phyloP scores from a whole-genome alignment of 2,888 invertebrate species.

The Amphipyra berbera region DNA sequence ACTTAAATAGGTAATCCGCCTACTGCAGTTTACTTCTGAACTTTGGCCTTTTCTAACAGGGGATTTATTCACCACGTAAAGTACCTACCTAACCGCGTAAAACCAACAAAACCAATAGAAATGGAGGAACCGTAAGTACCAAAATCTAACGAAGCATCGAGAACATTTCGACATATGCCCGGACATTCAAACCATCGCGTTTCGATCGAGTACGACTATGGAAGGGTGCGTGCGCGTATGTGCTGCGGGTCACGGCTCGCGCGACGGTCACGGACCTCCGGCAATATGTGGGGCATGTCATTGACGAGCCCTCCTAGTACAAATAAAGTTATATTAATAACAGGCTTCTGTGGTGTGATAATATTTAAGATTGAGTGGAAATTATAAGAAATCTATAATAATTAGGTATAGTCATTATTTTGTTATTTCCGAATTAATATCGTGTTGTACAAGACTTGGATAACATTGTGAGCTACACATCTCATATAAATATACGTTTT shows the following conservation, averaged over 20 bases:
- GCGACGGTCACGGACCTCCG: conserved; percentile 6
- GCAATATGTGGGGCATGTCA: not conserved
- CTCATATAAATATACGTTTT: too few relatives aligned
- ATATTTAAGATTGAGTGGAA: not conserved
- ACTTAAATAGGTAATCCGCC: too few relatives aligned
- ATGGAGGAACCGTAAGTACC: not conserved
- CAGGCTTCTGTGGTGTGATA: not conserved
- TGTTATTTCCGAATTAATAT: too few relatives aligned
- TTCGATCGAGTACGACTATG: not conserved
- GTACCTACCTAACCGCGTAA: too few relatives aligned
- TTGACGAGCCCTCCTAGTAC: conserved; percentile 1
- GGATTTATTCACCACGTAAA: too few relatives aligned
- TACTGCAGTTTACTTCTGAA: too few relatives aligned
- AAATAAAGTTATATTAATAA: not conserved
- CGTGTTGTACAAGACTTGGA: too few relatives aligned
- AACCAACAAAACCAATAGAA: too few relatives aligned
- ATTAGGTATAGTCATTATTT: too few relatives aligned
- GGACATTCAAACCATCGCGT: not conserved
- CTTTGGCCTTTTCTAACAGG: too few relatives aligned
- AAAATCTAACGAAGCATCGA: not conserved
- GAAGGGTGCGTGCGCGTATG: conserved; percentile 1
- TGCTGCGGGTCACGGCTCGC: conserved; percentile 2
- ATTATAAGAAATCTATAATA: not conserved
- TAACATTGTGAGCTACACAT: too few relatives aligned
- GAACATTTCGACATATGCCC: not conserved